Percentiles rank a stretch among this genome's conserved stretches.
phyloP scores from a whole-genome alignment of 2,888 invertebrate genomes.

The Scrobipalpa atriplicella region DNA sequence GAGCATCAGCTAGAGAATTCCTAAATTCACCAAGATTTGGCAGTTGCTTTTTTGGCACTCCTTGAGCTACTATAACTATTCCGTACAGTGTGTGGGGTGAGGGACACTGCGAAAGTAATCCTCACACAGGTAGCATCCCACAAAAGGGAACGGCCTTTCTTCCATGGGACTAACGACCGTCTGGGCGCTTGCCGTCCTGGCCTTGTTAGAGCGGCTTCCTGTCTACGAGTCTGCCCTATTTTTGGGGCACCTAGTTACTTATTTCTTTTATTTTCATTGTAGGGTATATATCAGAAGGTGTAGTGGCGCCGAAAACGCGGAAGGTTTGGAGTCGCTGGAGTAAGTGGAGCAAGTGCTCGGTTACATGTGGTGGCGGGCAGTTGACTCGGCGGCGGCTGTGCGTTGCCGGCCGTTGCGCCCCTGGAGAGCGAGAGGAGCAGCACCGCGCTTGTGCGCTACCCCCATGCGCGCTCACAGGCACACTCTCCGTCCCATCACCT shows the following conservation, averaged over 20 bases:
- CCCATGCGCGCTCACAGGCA: constrained; percentile 47
- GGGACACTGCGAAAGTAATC: no score
- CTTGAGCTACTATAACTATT: no score
- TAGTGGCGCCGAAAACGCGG: constrained; percentile 49
- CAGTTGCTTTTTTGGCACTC: no score
- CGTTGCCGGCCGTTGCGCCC: constrained; percentile 66
- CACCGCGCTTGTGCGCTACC: constrained; percentile 55
- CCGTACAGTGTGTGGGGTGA: no score
- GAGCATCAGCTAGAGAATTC: no score
- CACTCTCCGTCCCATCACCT: not conserved
- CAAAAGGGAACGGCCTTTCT: no score
- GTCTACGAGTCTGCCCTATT: not conserved
- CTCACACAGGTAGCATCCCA: no score
- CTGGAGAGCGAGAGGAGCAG: constrained; percentile 69
- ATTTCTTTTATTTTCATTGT: not conserved
- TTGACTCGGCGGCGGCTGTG: constrained; percentile 58
- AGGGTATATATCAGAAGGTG: constrained; percentile 46
- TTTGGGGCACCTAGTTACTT: not conserved
- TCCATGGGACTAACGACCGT: no score
- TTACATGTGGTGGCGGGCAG: constrained; percentile 63
- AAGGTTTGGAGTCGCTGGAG: constrained; percentile 76
- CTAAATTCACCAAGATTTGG: no score
- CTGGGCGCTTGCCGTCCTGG: no score
- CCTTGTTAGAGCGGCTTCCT: no score
- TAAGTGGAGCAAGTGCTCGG: constrained; percentile 70